A percentile compares a stretch with the other conserved stretches of the same genome.
Conservation (phyloP, 2,888 invertebrate genomes). For the Trypoxylon attenuatum region DNA sequence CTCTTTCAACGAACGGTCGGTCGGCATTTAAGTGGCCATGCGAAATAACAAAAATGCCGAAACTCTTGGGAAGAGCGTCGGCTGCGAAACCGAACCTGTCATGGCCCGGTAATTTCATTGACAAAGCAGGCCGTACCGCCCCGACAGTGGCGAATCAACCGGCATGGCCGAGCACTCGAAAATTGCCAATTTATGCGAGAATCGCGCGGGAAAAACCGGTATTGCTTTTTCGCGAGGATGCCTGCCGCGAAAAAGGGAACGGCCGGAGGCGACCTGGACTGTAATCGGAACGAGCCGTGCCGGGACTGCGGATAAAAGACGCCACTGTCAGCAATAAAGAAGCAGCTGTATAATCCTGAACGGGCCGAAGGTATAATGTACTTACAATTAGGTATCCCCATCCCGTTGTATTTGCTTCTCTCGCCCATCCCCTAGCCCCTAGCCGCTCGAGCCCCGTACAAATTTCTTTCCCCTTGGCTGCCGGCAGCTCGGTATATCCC, state of each 20-base stretch:
- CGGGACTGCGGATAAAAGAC: constrained; percentile 51
- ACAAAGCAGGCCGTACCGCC: constrained; percentile 1
- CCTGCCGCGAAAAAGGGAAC: too few species aligned
- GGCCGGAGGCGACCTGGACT: background rate
- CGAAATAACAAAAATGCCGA: constrained; percentile 16
- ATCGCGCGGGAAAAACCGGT: constrained; percentile 18
- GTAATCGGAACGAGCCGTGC: constrained; percentile 43
- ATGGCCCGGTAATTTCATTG: too few species aligned
- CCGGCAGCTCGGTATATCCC: constrained; percentile 31
- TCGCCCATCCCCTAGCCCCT: background rate
- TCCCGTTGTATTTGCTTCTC: constrained; percentile 50
- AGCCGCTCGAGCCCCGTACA: constrained; percentile 29
- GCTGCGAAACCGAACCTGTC: too few species aligned
- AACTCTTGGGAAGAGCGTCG: background rate
- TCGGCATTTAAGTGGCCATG: too few species aligned
- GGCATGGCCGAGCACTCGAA: background rate
- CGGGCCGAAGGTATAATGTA: constrained; percentile 56
- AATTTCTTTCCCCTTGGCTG: constrained; percentile 47
- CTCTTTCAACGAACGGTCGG: too few species aligned
- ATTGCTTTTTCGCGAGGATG: constrained; percentile 31
- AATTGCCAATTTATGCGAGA: constrained; percentile 32
- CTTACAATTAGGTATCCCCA: constrained; percentile 58
- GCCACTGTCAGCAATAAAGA: constrained; percentile 56
- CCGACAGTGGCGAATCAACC: background rate
- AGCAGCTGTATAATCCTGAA: constrained; percentile 57